Percentiles rank a stretch among this genome's conserved stretches.
phyloP scores from a whole-genome alignment of 2,113 vertebrate species.

The Boleophthalmus pectinirostris region DNA sequence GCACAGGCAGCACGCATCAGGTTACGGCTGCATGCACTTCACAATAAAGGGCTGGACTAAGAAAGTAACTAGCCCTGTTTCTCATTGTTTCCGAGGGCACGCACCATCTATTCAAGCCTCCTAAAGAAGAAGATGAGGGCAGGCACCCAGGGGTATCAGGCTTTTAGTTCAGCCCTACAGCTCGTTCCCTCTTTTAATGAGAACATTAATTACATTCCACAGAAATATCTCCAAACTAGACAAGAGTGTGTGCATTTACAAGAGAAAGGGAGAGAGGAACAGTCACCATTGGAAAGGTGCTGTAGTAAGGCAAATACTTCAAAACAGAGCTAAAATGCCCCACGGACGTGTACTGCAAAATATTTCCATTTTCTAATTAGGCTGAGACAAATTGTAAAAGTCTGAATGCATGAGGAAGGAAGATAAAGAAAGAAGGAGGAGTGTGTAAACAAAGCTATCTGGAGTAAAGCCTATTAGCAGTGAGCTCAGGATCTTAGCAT shows the following conservation, averaged over 20 bases:
- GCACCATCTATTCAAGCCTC: slow-evolving; percentile 35
- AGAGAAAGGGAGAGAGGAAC: slow-evolving; percentile 48
- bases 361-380: slow-evolving; percentile 61
- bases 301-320: slow-evolving; percentile 53
- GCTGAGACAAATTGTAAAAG: slow-evolving; percentile 57
- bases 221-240: slow-evolving; percentile 47
- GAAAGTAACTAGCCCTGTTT: slow-evolving; percentile 25
- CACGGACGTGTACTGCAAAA: slow-evolving; percentile 55
- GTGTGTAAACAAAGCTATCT: slow-evolving; percentile 64
- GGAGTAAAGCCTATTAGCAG: slow-evolving; percentile 55
- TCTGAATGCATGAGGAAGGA: slow-evolving; percentile 33
- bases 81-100: slow-evolving; percentile 32
- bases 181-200: slow-evolving; percentile 65
- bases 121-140: slow-evolving; percentile 30
- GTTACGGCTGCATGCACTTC: slow-evolving; percentile 41
- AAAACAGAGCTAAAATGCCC: slow-evolving; percentile 51
- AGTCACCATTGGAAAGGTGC: slow-evolving; percentile 49
- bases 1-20: slow-evolving; percentile 37
- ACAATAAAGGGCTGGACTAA: slow-evolving; percentile 40
- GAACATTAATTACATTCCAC: slow-evolving; percentile 69
- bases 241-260: slow-evolving; percentile 22
- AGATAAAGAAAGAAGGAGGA: slow-evolving; percentile 52
- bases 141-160: slow-evolving; percentile 34
- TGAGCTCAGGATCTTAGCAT: slow-evolving; percentile 52
- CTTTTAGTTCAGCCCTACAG: slow-evolving; percentile 56